Evolutionary conservation across 2,113 vertebrate species (phyloP).

Genomic region (Burhinus bistriatus): DNA sequence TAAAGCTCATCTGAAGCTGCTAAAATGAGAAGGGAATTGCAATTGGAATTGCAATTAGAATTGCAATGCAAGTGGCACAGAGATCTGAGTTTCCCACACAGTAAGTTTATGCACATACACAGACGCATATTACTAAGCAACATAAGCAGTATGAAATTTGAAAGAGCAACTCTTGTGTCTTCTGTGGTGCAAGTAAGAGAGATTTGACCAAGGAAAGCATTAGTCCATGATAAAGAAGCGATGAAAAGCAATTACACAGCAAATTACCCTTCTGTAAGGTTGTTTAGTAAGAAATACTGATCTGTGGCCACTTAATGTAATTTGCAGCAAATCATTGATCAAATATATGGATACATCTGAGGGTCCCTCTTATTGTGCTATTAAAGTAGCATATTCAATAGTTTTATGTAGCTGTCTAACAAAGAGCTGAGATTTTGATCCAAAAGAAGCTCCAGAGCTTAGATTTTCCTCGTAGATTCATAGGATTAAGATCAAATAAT

Average conservation of each 20-base stretch:
- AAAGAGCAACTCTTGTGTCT: not conserved
- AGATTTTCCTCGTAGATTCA: not conserved
- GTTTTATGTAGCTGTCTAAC: not conserved
- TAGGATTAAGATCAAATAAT: not conserved
- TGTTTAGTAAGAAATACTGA: slow-evolving; percentile 2
- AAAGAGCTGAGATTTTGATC: not conserved
- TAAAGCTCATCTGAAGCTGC: not conserved
- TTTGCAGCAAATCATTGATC: slow-evolving; percentile 27
- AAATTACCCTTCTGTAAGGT: not conserved
- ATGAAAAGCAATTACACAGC: not conserved
- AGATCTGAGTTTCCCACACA: not conserved
- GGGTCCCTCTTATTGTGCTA: not conserved
- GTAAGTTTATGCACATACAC: not conserved
- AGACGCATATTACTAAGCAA: not conserved
- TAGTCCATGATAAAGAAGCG: not conserved
- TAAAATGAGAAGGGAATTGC: not conserved
- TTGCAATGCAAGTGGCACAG: not conserved
- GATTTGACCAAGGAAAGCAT: not conserved
- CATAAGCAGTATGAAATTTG: not conserved
- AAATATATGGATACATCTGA: not conserved
- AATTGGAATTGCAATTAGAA: not conserved
- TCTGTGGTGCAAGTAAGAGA: not conserved
- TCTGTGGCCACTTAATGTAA: not conserved
- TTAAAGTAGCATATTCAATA: not conserved
- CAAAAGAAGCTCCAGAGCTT: not conserved